phyloP scores from a whole-genome alignment of 2,113 vertebrate species.

The Tetrax tetrax region DNA sequence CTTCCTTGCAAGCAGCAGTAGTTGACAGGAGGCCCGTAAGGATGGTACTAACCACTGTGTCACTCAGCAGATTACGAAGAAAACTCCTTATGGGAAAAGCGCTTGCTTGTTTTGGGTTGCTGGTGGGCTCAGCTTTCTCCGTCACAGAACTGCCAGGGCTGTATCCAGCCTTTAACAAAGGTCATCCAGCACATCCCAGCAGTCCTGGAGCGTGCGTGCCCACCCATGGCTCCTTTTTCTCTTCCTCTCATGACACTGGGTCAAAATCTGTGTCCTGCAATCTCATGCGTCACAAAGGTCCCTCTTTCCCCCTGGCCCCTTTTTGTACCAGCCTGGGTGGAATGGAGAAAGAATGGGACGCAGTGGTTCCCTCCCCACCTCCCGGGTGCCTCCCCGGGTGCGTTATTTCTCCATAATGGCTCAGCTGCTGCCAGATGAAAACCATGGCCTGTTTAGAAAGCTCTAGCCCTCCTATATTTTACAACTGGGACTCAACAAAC shows the following conservation, averaged over 20 bases:
- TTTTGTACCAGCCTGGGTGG: not conserved
- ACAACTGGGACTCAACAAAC: not conserved
- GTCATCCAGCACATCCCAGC: not conserved
- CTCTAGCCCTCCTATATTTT: not conserved
- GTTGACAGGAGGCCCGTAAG: not conserved
- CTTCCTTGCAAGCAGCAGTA: slow-evolving; percentile 60
- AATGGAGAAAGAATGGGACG: not conserved
- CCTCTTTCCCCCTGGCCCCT: not conserved
- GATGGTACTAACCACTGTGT: not conserved
- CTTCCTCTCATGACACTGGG: not conserved
- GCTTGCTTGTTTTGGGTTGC: not conserved
- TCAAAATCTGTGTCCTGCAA: not conserved
- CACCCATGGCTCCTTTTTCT: not conserved
- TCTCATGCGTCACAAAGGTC: fast-evolving
- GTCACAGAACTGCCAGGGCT: not conserved
- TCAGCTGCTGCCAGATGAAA: not conserved
- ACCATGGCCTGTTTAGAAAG: not conserved
- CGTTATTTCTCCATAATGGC: not conserved
- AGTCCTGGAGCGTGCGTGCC: fast-evolving
- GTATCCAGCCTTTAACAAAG: fast-evolving
- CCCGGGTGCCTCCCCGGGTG: not conserved
- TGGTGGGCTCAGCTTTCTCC: not conserved
- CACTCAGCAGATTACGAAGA: slow-evolving; percentile 52
- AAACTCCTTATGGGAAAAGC: slow-evolving; percentile 53
- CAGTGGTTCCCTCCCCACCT: fast-evolving